phyloP scores from a whole-genome alignment of 2,113 vertebrate genomes.

The Microcebus griseorufus region DNA sequence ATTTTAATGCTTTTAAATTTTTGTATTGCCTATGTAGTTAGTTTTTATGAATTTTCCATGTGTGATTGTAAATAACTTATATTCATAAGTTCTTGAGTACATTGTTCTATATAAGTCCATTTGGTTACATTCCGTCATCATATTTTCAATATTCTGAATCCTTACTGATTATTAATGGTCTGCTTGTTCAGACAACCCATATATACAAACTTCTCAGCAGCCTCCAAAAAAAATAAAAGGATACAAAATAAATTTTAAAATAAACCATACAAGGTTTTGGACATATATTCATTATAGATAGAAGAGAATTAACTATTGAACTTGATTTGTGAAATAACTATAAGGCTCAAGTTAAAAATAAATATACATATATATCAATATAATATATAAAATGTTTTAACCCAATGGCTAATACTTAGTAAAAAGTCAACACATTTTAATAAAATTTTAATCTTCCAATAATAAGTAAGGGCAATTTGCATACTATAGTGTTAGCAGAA shows the following conservation, averaged over 20 bases:
- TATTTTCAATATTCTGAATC: not conserved
- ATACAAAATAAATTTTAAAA: not conserved
- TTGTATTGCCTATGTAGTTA: not conserved
- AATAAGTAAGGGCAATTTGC: not conserved
- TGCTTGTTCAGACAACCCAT: not conserved
- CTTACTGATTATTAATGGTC: not conserved
- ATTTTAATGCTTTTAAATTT: not conserved
- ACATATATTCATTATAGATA: not conserved
- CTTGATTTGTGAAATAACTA: not conserved
- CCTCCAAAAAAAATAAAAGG: too few species aligned
- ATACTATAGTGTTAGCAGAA: not conserved
- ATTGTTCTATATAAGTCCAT: not conserved
- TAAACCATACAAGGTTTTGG: not conserved
- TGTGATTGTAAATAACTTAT: not conserved
- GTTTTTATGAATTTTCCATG: not conserved
- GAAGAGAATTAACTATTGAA: not conserved
- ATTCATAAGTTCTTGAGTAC: not conserved
- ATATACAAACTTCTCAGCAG: too few species aligned
- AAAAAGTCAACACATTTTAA: not conserved
- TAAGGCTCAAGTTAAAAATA: not conserved
- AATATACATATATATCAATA: not conserved
- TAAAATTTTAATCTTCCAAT: not conserved
- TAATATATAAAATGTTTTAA: not conserved
- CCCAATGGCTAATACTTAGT: not conserved
- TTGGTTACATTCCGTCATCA: not conserved